Percentiles rank a stretch among this genome's conserved stretches.
Evolutionary conservation across 2,888 invertebrate species (phyloP).

Genomic region (Tetranychus piercei): DNA sequence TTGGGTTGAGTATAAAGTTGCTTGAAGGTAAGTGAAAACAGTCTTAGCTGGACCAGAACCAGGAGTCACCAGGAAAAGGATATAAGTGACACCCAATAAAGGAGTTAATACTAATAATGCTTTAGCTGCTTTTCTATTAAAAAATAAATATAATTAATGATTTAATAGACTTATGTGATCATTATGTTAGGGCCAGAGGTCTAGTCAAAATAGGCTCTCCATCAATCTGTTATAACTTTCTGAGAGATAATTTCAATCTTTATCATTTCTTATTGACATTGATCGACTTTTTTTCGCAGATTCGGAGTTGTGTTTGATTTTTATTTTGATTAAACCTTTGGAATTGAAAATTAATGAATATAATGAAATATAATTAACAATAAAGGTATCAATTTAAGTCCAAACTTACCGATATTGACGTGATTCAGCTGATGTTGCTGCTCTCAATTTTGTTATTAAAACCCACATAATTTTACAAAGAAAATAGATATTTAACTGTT

Average conservation of each 20-base stretch:
- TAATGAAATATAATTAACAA: no score
- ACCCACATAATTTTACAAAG: constrained; percentile 45
- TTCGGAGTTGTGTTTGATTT: no score
- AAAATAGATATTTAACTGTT: constrained; percentile 34
- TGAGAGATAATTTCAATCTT: background rate
- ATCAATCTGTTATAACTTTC: no score
- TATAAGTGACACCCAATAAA: constrained; percentile 74
- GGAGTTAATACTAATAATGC: constrained; percentile 78
- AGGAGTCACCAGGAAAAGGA: constrained; percentile 57
- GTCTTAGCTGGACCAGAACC: constrained; percentile 49
- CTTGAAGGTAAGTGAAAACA: constrained; percentile 57
- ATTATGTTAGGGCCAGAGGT: no score
- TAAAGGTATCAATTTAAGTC: background rate
- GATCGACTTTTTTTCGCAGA: background rate
- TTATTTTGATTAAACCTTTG: no score
- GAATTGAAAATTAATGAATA: no score
- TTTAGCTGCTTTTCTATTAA: constrained; percentile 58
- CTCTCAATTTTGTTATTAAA: constrained; percentile 73
- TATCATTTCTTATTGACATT: background rate
- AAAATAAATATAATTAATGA: background rate
- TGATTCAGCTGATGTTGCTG: constrained; percentile 71
- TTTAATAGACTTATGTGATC: background rate
- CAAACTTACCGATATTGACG: constrained; percentile 44
- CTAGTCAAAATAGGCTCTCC: no score
- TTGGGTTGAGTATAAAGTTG: constrained; percentile 73